These are phyloP conservation scores for Phyllotreta cruciferae DNA, from an alignment of 2,888 invertebrate species.

Conservation along the genomic window DNA sequence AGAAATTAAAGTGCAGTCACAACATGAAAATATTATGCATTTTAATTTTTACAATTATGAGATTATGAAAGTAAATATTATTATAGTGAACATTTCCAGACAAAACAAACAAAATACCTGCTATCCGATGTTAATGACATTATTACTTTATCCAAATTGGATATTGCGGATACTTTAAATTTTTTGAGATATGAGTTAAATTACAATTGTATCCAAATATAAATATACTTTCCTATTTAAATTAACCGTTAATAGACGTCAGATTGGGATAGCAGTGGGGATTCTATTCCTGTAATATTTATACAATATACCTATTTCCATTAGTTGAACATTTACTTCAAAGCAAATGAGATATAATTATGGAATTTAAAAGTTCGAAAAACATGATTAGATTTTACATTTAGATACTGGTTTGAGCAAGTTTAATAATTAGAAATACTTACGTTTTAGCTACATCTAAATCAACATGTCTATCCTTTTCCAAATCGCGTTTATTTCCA, in stretches of 20 bases:
- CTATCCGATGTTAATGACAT: no score
- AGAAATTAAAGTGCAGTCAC: not conserved
- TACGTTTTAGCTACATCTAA: slow-evolving; percentile 87
- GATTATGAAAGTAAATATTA: no score
- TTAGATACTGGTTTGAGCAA: not conserved
- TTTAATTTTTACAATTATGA: no score
- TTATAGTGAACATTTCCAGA: no score
- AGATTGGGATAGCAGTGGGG: slow-evolving; percentile 3
- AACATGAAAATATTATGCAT: slow-evolving; percentile 1
- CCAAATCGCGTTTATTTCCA: slow-evolving; percentile 97
- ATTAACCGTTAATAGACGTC: no score
- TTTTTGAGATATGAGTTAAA: not conserved
- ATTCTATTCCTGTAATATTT: slow-evolving; percentile 4
- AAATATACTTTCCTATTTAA: not conserved
- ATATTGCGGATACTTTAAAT: not conserved
- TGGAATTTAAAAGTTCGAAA: no score
- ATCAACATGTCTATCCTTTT: slow-evolving; percentile 85
- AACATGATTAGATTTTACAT: not conserved
- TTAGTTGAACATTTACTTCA: not conserved
- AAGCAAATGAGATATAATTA: no score
- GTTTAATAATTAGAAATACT: slow-evolving; percentile 50
- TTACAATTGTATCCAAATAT: not conserved
- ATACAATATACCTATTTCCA: not conserved
- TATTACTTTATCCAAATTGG: no score
- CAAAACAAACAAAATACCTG: no score